Evolutionary conservation across 2,797 vertebrate species (phyloP).

Genomic region (Bradypus variegatus): DNA sequence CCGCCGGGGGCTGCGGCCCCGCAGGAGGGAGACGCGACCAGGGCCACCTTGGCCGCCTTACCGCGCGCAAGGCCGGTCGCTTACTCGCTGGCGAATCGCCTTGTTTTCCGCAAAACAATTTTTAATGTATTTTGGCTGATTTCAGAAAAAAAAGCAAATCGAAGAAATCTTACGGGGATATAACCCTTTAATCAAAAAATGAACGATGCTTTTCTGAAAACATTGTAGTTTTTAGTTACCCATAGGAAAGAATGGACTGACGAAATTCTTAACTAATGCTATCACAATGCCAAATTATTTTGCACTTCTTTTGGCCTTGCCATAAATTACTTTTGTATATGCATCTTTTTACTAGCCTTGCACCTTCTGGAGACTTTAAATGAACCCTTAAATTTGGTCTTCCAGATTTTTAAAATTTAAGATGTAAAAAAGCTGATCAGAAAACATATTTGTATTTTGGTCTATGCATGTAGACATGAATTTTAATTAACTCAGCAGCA

Average conservation of each 20-base stretch:
- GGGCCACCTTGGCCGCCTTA: slow-evolving; percentile 25
- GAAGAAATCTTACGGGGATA: background rate
- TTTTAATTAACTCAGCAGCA: slow-evolving; percentile 68
- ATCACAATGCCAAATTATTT: background rate
- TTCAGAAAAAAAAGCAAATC: background rate
- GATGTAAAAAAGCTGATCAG: slow-evolving; percentile 44
- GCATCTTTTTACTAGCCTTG: background rate
- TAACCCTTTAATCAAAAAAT: background rate
- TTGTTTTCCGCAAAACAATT: background rate
- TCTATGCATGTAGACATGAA: slow-evolving; percentile 54
- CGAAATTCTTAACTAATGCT: background rate
- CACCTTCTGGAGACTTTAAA: slow-evolving; percentile 6
- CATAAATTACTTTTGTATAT: background rate
- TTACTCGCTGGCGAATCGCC: background rate
- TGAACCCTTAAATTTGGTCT: slow-evolving; percentile 21
- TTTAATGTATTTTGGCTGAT: background rate
- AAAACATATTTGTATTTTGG: slow-evolving; percentile 60
- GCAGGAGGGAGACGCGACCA: background rate
- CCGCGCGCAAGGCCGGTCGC: slow-evolving; percentile 21
- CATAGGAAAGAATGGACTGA: background rate
- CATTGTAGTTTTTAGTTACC: background rate
- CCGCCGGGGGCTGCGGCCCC: slow-evolving; percentile 23
- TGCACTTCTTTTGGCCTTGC: background rate
- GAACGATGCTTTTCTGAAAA: background rate
- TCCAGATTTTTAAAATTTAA: slow-evolving; percentile 25